Evolutionary conservation across 2,888 invertebrate genomes (phyloP), one percentile per base, ranked within the genome.

Genomic region (Campopleginae sp.): DNA sequence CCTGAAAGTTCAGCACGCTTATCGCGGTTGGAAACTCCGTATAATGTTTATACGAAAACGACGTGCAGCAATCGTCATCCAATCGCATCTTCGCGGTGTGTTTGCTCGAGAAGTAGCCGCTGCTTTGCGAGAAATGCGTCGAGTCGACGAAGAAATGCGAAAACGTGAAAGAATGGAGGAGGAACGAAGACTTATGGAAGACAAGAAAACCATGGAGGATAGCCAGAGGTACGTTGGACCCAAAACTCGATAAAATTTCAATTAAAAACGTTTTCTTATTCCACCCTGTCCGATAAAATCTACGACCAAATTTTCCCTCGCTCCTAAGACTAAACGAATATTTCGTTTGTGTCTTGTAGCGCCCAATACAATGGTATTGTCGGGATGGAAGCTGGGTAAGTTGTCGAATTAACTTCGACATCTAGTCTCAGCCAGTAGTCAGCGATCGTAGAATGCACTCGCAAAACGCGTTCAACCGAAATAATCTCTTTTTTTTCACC

Each of bases 41-140:
- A 96, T 98, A 80, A 95, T 96, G 88, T 98, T 98, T 94, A 94
- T 98, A 88, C 95, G 96, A 65, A 96, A 96, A 92, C 95, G 98
- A n/a, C 95, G 98, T 84, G 97, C 98, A 0, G 97, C 97, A 0
- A 95, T 98, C 88, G 96, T 98, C 23, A 97, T 98, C 87, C 98
- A 98, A 94, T 95, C 97, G 83, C 98, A 97, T 92, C 94, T 98
- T 86, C 94, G 98, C 12, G 98, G 98, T 3, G 98, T 98, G 89
- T 98, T 98, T 94, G 98, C 98, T 0, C 94, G 98, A 86, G 98
- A 98, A 94, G 98, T 97, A 8, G 98, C 98, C 0, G 95, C 97
- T 0, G 98, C 98, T 0, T 93, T 98, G 85, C 94, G 98, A 7
- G 98, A 98, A 94, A 98, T 98, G 97, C 95, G 96, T 87, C 94